Conservation (phyloP, 2,113 vertebrate species). For the Thalassoma bifasciatum region DNA sequence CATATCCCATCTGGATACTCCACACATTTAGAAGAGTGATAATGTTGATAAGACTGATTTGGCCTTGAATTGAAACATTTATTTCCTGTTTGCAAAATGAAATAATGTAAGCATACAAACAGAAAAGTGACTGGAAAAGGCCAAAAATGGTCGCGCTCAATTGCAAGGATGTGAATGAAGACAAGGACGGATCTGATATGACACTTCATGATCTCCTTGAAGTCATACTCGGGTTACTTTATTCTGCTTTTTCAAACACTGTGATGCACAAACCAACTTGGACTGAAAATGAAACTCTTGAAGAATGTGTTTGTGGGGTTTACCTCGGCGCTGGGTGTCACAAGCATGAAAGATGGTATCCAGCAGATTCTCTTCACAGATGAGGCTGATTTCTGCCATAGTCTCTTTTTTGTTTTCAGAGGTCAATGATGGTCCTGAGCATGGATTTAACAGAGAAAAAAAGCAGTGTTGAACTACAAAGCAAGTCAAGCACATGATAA, state of each 20-base stretch:
- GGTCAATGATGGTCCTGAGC: conserved; percentile 46
- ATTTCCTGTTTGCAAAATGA: no score
- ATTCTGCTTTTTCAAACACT: neutral
- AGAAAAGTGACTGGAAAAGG: neutral
- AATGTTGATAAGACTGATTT: no score
- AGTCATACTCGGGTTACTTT: neutral
- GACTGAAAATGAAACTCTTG: neutral
- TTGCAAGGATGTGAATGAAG: no score
- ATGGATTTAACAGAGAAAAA: conserved; percentile 13
- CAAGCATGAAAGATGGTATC: conserved; percentile 89
- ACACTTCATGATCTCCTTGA: neutral
- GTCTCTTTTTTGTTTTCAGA: conserved; percentile 73
- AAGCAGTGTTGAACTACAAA: neutral
- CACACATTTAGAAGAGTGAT: no score
- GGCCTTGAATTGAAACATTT: no score
- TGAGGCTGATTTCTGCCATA: conserved; percentile 76
- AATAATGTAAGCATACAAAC: no score
- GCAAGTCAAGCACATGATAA: conserved; percentile 57
- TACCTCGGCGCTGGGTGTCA: conserved; percentile 87
- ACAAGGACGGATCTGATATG: no score
- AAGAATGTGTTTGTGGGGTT: neutral
- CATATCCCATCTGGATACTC: neutral
- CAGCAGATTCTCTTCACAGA: conserved; percentile 89
- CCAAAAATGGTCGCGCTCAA: no score
- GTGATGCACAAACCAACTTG: neutral